Base-by-base conservation (phyloP, 2,888 invertebrate genomes). In the Chaetogeoica ovagalla region DNA sequence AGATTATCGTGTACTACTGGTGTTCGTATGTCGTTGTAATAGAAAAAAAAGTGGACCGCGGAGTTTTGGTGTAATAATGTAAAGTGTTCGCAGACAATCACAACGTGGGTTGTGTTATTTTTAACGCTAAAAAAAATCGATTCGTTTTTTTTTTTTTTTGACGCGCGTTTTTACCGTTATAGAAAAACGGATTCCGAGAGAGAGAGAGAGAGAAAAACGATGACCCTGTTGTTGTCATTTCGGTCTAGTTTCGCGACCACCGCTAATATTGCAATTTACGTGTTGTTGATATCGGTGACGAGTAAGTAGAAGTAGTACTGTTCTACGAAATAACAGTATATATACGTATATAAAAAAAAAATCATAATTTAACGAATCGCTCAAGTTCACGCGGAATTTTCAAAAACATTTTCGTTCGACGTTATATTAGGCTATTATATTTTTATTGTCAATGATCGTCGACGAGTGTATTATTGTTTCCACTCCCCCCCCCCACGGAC, bases 261-360 rank as follows among this genome's bases (percentile, higher is more conserved):
- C 23, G 37, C 21, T 21, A 43, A 17, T 15, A 19, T 71, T 17
- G 48, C n/a, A n/a, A n/a, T 43, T 19, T 71, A 37, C 30, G 19
- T 65, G 21, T 39, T 71, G 30, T 19, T 63, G 39, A 62, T 30
- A 5, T 62, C 19, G 8, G 21, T 72, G 55, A 39, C 79, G 23
- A 63, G 74, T 75, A 66, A 65, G 74, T 75, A 55, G 30, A 6
- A 55, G n/a, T 15, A 52, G 55, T n/a, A n/a, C 30, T 30, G 30
- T 19, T 7, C 8, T 55, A 55, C 19, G 11, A 19, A 55, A 55
- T 55, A 30, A 30, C 4, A 30, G 30, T 30, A 30, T 30, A 30
- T 2, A 30, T 2, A 30, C 1, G 4, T 30, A 30, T 2, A 30
- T 30, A 30, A 30, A 30, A 2, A 30, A n/a, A 30, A 30, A 30